Percentiles rank a stretch among this genome's conserved stretches.
These are phyloP conservation scores for Leuctra nigra DNA, from an alignment of 2,888 invertebrate species.

Conservation along the genomic window DNA sequence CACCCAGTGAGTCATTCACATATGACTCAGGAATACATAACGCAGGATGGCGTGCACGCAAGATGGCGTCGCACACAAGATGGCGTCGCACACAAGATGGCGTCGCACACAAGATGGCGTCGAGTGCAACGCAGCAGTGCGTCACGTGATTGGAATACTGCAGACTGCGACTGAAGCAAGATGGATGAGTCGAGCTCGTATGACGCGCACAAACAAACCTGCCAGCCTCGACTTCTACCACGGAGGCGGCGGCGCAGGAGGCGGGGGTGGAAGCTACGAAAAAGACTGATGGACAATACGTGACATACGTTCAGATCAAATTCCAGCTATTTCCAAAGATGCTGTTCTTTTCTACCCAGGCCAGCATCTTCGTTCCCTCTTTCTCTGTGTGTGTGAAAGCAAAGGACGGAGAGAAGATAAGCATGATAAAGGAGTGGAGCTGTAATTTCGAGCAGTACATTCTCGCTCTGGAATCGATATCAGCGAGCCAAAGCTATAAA, in stretches of 20 bases:
- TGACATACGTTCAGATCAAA: conserved; percentile 17
- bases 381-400: not conserved
- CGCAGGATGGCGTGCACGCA: not conserved
- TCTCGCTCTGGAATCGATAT: conserved; percentile 4
- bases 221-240: not conserved
- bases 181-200: conserved; percentile 10
- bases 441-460: conserved; percentile 10
- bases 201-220: conserved; percentile 1
- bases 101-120: not conserved
- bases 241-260: not conserved
- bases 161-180: not conserved
- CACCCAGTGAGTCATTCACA: too few species aligned
- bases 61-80: too few species aligned
- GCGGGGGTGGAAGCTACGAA: not conserved
- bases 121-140: not conserved
- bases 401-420: conserved; percentile 8
- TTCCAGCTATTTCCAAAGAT: conserved; percentile 9
- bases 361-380: conserved; percentile 6
- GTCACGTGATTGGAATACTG: conserved; percentile 8
- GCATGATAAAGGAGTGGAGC: conserved; percentile 8
- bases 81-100: too few species aligned
- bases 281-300: conserved; percentile 23
- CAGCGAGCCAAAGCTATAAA: not conserved
- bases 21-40: not conserved
- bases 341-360: too few species aligned